A percentile compares a stretch with the other conserved stretches of the same genome.
phyloP scores from a whole-genome alignment of 2,113 vertebrate genomes.

The Bucco capensis region DNA sequence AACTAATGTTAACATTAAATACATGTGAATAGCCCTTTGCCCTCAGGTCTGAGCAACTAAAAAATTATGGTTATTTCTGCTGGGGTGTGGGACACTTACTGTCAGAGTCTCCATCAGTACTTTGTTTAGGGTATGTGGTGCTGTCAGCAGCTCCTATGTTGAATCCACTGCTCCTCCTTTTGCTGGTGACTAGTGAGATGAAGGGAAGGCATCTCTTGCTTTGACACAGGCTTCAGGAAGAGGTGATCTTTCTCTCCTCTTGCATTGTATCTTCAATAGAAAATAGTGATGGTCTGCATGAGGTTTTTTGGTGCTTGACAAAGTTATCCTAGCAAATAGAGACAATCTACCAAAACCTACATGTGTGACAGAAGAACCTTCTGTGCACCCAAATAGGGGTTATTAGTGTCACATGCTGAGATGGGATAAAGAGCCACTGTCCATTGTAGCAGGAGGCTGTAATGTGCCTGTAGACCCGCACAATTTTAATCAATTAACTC shows the following conservation, averaged over 20 bases:
- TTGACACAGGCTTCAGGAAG: neutral
- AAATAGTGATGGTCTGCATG: neutral
- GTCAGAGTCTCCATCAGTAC: neutral
- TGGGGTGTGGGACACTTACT: neutral
- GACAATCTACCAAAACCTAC: neutral
- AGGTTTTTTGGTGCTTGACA: neutral
- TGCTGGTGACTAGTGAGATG: neutral
- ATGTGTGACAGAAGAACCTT: neutral
- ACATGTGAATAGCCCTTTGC: neutral
- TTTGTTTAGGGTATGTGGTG: neutral
- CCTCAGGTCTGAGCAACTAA: neutral
- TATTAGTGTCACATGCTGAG: neutral
- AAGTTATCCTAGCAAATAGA: neutral
- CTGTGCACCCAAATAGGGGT: rapidly evolving
- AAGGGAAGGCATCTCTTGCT: neutral
- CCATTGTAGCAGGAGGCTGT: neutral
- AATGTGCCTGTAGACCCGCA: neutral
- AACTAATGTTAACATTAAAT: neutral
- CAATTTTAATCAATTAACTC: neutral
- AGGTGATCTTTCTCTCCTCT: neutral
- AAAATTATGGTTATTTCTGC: neutral
- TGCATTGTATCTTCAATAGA: neutral
- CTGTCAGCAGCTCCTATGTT: neutral
- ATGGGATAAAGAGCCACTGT: neutral
- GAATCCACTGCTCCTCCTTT: neutral